Evolutionary conservation across 1,140 invertebrate species (phyloP).

Genomic region (Drosophila tani): DNA sequence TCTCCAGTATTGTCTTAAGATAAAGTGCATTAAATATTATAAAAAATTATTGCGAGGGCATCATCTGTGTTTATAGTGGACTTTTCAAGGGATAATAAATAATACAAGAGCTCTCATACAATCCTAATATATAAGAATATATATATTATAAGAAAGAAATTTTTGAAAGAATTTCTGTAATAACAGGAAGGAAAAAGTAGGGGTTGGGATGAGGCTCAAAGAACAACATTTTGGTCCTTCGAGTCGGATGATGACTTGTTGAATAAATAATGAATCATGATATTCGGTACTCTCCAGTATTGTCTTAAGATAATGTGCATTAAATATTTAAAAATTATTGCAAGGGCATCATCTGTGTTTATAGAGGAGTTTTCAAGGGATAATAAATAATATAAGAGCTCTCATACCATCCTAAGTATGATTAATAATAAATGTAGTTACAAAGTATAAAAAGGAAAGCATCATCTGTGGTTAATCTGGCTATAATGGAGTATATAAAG

Average conservation of each 20-base stretch:
- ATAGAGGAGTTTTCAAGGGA: background rate
- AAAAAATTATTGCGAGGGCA: background rate
- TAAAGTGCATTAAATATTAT: background rate
- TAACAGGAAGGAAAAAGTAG: no score
- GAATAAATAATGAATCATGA: background rate
- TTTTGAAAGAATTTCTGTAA: no score
- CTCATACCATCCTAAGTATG: background rate
- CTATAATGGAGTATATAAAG: constrained; percentile 21
- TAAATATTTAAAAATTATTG: background rate
- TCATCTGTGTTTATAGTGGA: background rate
- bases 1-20: background rate
- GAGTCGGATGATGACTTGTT: background rate
- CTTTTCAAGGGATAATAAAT: no score
- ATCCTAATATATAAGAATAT: no score
- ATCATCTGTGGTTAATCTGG: background rate
- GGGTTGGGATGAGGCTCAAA: no score
- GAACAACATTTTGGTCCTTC: no score
- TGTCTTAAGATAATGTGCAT: background rate
- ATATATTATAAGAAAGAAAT: no score
- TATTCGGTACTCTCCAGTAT: background rate
- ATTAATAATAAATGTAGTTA: background rate
- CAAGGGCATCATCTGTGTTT: background rate
- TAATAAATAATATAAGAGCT: background rate
- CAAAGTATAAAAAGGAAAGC: background rate
- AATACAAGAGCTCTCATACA: no score